phyloP scores from a whole-genome alignment of 2,888 invertebrate genomes.

The Zaprionus bogoriensis region DNA sequence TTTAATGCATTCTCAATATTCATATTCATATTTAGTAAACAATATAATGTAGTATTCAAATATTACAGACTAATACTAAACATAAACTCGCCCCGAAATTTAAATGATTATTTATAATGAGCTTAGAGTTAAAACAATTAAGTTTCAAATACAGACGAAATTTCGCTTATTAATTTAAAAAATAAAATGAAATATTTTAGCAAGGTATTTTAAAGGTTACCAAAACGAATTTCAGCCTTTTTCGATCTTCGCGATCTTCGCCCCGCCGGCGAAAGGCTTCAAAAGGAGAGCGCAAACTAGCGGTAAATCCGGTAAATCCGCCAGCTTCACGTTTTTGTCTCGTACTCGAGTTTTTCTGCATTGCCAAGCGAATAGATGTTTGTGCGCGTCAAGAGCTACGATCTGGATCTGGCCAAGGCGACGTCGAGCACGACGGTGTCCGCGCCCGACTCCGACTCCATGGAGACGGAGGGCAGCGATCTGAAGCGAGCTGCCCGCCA shows the following conservation, averaged over 20 bases:
- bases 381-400: constrained; percentile 32
- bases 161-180: too few species aligned
- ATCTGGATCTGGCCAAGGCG: constrained; percentile 28
- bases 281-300: not conserved
- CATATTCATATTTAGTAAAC: too few species aligned
- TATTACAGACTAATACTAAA: too few species aligned
- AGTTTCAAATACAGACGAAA: too few species aligned
- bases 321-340: not conserved
- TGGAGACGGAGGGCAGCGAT: too few species aligned
- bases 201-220: not conserved
- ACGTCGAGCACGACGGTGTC: constrained; percentile 15
- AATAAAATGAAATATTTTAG: too few species aligned
- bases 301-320: constrained; percentile 2
- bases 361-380: constrained; percentile 33
- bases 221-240: not conserved
- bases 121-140: too few species aligned
- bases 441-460: constrained; percentile 26
- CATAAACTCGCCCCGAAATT: too few species aligned
- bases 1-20: too few species aligned
- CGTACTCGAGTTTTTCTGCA: not conserved
- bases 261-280: not conserved
- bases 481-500: not conserved
- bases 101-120: too few species aligned
- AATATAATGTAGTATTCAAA: too few species aligned
- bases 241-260: not conserved